These are phyloP conservation scores for Peromyscus nudipes DNA, from an alignment of 2,797 vertebrate genomes.

Conservation along the genomic window DNA sequence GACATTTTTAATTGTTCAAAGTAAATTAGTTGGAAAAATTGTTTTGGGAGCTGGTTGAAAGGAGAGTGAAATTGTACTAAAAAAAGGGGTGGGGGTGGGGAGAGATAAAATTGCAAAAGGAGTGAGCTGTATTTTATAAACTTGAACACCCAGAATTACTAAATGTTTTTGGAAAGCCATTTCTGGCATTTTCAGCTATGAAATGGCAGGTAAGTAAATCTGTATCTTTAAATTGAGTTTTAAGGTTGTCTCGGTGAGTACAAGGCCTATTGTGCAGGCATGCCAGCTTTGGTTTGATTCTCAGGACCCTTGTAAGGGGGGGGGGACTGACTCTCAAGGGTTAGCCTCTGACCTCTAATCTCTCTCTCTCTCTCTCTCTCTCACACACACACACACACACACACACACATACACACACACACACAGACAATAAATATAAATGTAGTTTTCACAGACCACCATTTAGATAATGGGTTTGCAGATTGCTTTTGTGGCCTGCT, in stretches of 20 bases:
- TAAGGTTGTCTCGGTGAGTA: background rate
- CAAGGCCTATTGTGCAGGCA: background rate
- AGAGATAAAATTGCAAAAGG: background rate
- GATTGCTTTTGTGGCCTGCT: background rate
- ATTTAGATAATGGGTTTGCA: background rate
- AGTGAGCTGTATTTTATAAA: background rate
- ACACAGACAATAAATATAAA: background rate
- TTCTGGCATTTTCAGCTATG: background rate
- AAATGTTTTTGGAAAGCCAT: background rate
- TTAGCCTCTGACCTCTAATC: no score
- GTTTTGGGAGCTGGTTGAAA: background rate
- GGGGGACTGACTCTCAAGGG: background rate
- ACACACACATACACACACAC: background rate
- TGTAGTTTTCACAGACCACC: background rate
- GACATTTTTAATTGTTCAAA: constrained; percentile 57
- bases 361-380: no score
- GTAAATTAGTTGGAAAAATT: constrained; percentile 30
- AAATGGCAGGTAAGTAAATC: background rate
- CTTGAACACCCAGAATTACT: background rate
- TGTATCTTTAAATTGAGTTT: background rate
- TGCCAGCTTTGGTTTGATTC: background rate
- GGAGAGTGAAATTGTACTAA: background rate
- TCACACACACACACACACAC: background rate
- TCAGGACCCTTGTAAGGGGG: background rate
- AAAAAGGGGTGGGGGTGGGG: background rate